These are phyloP conservation scores for Dicaeum eximium DNA, from an alignment of 2,113 vertebrate genomes.

Conservation along the genomic window DNA sequence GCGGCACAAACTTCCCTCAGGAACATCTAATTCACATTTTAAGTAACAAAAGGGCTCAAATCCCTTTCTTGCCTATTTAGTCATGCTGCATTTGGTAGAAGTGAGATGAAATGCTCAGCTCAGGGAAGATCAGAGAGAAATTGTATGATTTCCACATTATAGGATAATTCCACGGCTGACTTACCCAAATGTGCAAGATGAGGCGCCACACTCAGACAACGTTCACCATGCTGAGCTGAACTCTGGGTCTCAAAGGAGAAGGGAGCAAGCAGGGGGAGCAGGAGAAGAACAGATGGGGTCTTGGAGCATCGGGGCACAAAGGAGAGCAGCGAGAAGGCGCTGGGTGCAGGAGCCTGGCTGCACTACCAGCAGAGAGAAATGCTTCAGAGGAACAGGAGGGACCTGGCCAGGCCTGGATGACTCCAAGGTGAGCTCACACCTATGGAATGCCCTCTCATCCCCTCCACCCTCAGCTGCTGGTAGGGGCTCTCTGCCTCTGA, in stretches of 20 bases:
- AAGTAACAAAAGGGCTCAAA: slow-evolving; percentile 67
- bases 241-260: background rate
- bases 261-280: background rate
- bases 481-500: background rate
- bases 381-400: fast-evolving
- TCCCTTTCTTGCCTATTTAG: slow-evolving; percentile 68
- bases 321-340: background rate
- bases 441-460: background rate
- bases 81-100: slow-evolving; percentile 66
- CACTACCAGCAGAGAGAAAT: background rate
- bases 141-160: slow-evolving; percentile 63
- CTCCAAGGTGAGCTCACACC: background rate
- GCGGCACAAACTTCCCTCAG: slow-evolving; percentile 60
- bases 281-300: background rate
- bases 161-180: slow-evolving; percentile 66
- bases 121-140: slow-evolving; percentile 66
- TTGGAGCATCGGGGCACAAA: background rate
- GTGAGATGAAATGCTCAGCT: slow-evolving; percentile 66
- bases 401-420: fast-evolving
- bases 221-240: background rate
- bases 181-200: slow-evolving; percentile 16
- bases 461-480: background rate
- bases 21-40: slow-evolving; percentile 64
- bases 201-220: background rate
- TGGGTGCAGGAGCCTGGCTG: background rate